Percentiles rank a stretch among this genome's conserved stretches.
Evolutionary conservation across 2,888 invertebrate genomes (phyloP).

Genomic region (Aromia moschata): DNA sequence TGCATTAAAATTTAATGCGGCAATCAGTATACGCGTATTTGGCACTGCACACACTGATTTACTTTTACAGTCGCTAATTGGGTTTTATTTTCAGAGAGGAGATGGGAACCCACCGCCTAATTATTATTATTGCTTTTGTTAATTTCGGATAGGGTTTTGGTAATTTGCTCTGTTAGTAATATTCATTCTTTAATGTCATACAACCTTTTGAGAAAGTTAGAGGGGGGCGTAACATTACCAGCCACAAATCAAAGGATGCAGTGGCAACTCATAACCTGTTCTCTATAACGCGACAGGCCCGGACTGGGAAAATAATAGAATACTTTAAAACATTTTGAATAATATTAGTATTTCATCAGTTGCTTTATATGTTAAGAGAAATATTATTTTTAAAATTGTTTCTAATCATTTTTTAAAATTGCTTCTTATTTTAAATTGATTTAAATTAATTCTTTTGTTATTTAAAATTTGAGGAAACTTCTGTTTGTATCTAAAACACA

Average conservation of each 20-base stretch:
- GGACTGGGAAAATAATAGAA: too few species aligned
- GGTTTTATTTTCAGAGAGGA: not conserved
- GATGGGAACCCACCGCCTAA: not conserved
- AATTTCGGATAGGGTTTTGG: constrained; percentile 30
- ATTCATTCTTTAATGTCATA: constrained; percentile 47
- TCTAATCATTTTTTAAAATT: too few species aligned
- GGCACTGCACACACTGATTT: not conserved
- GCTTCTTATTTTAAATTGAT: too few species aligned
- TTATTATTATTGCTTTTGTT: constrained; percentile 22
- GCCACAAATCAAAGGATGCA: constrained; percentile 60
- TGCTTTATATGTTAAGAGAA: too few species aligned
- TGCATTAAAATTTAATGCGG: not conserved
- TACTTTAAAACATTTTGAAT: too few species aligned
- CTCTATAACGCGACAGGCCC: constrained; percentile 49
- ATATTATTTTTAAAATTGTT: too few species aligned
- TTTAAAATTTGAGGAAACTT: too few species aligned
- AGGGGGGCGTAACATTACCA: constrained; percentile 59
- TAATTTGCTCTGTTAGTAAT: constrained; percentile 36
- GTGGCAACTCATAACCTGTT: constrained; percentile 60
- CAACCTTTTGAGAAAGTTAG: constrained; percentile 52
- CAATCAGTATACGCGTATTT: too few species aligned
- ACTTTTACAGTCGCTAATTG: constrained; percentile 1
- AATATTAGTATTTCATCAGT: too few species aligned
- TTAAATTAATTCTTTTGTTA: too few species aligned
- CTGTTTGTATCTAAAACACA: too few species aligned